Percentiles rank a stretch among this genome's conserved stretches.
Conservation (phyloP, 2,113 vertebrate species). For the Neotoma lepida region DNA sequence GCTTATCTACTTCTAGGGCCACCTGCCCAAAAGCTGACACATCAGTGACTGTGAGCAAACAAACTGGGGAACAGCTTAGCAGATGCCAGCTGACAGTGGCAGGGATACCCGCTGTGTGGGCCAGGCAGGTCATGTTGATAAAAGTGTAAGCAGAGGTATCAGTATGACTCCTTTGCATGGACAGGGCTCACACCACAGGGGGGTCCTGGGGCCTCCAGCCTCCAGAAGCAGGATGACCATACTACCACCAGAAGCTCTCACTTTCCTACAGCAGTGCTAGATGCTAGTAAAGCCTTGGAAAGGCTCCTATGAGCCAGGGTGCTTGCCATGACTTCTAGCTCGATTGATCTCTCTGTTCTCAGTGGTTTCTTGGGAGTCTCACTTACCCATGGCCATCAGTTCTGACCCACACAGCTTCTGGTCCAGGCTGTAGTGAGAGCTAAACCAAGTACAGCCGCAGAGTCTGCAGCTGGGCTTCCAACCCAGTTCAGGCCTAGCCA, state of each 20-base stretch:
- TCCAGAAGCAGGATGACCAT: background rate
- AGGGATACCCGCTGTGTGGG: background rate
- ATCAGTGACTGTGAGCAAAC: background rate
- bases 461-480: background rate
- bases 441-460: background rate
- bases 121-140: background rate
- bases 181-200: background rate
- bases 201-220: background rate
- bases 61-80: background rate
- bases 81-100: fast-evolving
- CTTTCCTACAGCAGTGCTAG: background rate
- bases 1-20: background rate
- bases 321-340: background rate
- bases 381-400: fast-evolving
- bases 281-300: no score
- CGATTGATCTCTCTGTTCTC: fast-evolving
- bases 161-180: background rate
- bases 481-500: fast-evolving
- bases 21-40: background rate
- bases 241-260: background rate
- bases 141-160: background rate
- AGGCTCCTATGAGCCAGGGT: background rate
- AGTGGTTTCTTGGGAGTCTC: no score
- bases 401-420: background rate
- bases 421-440: background rate